Evolutionary conservation across 2,888 invertebrate genomes (phyloP).

Genomic region (Drosophila affinis): DNA sequence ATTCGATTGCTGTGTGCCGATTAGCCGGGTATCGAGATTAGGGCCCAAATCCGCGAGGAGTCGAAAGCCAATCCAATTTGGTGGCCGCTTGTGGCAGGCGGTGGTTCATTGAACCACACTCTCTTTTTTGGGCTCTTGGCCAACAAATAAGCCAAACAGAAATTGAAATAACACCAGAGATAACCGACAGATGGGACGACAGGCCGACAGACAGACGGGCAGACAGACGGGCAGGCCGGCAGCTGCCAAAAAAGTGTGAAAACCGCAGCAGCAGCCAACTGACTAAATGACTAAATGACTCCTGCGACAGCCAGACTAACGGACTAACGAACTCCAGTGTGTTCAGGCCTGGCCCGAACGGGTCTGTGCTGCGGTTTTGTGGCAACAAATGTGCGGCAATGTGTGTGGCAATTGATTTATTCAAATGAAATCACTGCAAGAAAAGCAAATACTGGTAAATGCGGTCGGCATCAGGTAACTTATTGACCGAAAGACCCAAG

Average conservation of each 20-base stretch:
- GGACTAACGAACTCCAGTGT: conserved; percentile 15
- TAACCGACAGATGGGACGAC: conserved; percentile 31
- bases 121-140: conserved; percentile 45
- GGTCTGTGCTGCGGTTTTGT: conserved; percentile 50
- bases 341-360: conserved; percentile 20
- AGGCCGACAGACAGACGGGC: neutral
- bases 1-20: conserved; percentile 74
- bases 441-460: conserved; percentile 17
- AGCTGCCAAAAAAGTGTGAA: conserved; percentile 70
- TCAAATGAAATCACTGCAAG: conserved; percentile 55
- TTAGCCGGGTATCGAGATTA: conserved; percentile 73
- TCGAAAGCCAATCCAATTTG: conserved; percentile 62
- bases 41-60: conserved; percentile 37
- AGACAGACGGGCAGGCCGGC: neutral
- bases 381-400: conserved; percentile 46
- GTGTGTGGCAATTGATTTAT: conserved; percentile 68
- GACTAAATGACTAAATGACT: conserved; percentile 57
- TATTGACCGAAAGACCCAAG: conserved; percentile 29
- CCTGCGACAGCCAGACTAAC: conserved; percentile 20
- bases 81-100: conserved; percentile 41
- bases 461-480: conserved; percentile 40
- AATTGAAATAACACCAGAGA: conserved; percentile 69
- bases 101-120: conserved; percentile 51
- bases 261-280: conserved; percentile 60
- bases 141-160: conserved; percentile 61